Evolutionary conservation across 2,113 vertebrate species (phyloP).

Genomic region (Cyanoliseus patagonus): DNA sequence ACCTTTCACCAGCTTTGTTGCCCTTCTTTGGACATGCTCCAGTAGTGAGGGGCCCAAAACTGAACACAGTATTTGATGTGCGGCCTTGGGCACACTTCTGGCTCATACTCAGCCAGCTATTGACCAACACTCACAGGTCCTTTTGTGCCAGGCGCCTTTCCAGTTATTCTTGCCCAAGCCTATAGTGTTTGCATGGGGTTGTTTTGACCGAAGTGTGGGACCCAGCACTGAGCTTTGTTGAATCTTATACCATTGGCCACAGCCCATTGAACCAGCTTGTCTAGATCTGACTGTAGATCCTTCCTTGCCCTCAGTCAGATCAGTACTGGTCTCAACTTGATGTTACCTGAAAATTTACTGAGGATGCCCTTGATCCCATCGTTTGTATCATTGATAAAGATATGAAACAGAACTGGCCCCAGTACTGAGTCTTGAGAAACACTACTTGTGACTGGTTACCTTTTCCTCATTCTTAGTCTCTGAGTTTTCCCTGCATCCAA

Average conservation of each 20-base stretch:
- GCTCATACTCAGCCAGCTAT: fast-evolving
- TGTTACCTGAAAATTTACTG: neutral
- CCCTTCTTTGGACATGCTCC: fast-evolving
- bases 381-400: neutral
- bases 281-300: neutral
- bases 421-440: neutral
- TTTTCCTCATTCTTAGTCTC: neutral
- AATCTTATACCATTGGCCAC: fast-evolving
- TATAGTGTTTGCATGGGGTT: fast-evolving
- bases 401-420: neutral
- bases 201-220: neutral
- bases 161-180: neutral
- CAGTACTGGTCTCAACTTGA: neutral
- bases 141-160: fast-evolving
- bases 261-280: fast-evolving
- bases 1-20: neutral
- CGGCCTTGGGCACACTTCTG: fast-evolving
- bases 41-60: neutral
- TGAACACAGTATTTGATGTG: neutral
- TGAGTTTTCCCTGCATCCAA: fast-evolving
- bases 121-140: fast-evolving
- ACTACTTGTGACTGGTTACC: neutral
- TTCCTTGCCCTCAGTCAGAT: neutral
- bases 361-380: neutral
- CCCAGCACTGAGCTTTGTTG: fast-evolving